Evolutionary conservation across 2,888 invertebrate species (phyloP), one percentile per base, ranked within the genome.

Genomic region (Epicampocera succincta): DNA sequence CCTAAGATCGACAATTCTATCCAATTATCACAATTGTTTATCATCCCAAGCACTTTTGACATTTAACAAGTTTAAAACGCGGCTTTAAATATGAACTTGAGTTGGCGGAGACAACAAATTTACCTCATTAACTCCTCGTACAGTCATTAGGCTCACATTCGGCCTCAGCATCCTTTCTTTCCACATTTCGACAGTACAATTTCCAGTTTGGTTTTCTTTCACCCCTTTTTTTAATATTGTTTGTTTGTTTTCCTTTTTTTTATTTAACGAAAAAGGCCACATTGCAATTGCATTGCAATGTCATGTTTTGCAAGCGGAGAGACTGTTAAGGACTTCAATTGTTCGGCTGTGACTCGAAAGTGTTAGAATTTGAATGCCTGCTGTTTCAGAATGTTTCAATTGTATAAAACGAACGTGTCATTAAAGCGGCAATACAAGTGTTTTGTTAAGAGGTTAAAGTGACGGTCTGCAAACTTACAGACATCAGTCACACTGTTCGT

Each of bases 371-470:
- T 68, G 44, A 68, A 40, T 65, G 56, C 15, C 33, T 33, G 63
- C 15, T 40, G 42, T 46, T 73, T 42, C 6, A 48, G 56, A 65
- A 25, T 74, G 56, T 65, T 65, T 46, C 61, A 52, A 68, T 50
- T 63, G 29, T 21, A 44, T 50, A 12, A 58, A 66, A 63, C 40
- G 56, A 66, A 75, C 75, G 74, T 76, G 80, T 76, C 80, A 68
- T 76, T 72, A 72, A 48, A 73, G 73, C 56, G 61, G 66, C 46
- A 42, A 33, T 50, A 61, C 80, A 81, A 81, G 80, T 81, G 80
- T 63, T 76, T 40, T 60, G 44, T 54, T 29, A 80, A 75, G 65
- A 52, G 75, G 80, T 71, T 75, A 80, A 80, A 71, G 52, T 52
- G 71, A 75, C 52, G 74, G 40, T 15, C 52, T 8, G 15, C 3